Evolutionary conservation across 2,113 vertebrate genomes (phyloP).

Genomic region (Plecturocebus donacophilus): DNA sequence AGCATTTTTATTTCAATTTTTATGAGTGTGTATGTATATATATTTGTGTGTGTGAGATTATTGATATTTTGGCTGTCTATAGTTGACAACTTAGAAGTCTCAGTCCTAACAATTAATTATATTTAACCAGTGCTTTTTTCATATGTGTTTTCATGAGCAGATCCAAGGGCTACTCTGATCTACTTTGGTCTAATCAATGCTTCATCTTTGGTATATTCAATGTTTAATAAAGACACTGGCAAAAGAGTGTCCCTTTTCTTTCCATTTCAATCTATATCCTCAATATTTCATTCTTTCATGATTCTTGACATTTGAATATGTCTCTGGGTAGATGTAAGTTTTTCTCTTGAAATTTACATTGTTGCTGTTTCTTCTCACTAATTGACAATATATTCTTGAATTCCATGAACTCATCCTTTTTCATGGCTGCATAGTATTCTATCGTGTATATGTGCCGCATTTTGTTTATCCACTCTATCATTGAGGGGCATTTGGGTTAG

Average conservation of each 20-base stretch:
- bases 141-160: background rate
- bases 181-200: background rate
- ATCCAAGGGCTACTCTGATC: background rate
- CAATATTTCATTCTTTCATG: background rate
- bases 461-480: no score
- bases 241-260: background rate
- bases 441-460: no score
- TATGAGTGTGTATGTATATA: background rate
- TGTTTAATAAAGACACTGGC: background rate
- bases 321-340: background rate
- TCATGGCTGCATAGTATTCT: no score
- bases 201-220: background rate
- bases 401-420: background rate
- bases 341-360: background rate
- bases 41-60: background rate
- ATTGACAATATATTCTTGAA: background rate
- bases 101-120: background rate
- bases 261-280: no score
- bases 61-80: background rate
- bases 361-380: background rate
- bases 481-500: no score
- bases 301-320: background rate
- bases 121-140: background rate
- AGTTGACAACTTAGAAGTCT: background rate
- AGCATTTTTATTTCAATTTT: background rate